These are phyloP conservation scores for Lytechinus pictus DNA, from an alignment of 35 echinoderm and acorn worm genomes.

Conservation along the genomic window DNA sequence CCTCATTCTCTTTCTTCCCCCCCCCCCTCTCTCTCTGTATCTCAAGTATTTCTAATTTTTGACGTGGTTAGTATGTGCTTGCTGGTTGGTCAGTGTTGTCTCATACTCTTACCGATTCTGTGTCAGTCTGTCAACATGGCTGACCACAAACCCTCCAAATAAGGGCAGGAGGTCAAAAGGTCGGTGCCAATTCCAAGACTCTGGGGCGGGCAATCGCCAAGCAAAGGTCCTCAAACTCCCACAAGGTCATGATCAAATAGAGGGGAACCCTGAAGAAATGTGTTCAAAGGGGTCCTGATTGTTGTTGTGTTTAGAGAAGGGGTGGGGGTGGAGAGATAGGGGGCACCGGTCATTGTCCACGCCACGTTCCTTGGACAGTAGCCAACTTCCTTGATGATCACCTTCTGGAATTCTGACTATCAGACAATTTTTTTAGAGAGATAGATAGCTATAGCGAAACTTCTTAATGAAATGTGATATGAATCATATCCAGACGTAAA, in stretches of 20 bases:
- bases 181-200: not conserved
- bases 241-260: conserved; percentile 1
- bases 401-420: not conserved
- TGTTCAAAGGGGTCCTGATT: not conserved
- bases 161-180: conserved; percentile 26
- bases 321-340: not conserved
- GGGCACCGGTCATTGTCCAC: not conserved
- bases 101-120: not conserved
- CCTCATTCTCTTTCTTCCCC: not conserved
- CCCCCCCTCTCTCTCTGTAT: not conserved
- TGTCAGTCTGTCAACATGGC: not conserved
- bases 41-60: not conserved
- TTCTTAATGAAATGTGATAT: too few relatives aligned
- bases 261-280: not conserved
- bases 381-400: not conserved
- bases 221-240: not conserved
- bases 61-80: not conserved
- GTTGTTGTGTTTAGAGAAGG: conserved; percentile 1
- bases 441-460: too few relatives aligned
- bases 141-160: conserved; percentile 17
- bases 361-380: not conserved
- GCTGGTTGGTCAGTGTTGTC: not conserved
- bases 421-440: too few relatives aligned
- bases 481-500: too few relatives aligned
- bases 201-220: not conserved